Evolutionary conservation across 2,888 invertebrate genomes (phyloP), one percentile per base, ranked within the genome.

Genomic region (Drosophila formosana): DNA sequence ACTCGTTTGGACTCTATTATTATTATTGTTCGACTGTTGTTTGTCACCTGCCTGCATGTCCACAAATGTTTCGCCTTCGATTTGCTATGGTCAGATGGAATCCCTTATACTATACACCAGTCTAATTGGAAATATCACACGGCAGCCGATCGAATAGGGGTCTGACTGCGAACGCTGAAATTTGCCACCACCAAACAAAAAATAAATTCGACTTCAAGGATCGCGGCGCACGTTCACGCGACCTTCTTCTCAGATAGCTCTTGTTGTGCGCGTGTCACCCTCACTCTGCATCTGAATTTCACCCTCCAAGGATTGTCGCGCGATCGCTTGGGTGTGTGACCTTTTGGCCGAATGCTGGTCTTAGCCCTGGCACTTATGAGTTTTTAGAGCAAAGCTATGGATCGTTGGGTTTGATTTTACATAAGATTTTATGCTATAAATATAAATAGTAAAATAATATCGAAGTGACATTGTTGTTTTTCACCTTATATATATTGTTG

Each of bases 321-420:
- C 41, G 60, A 23, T 57, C 25, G 32, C 53, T 65, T 64, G 69
- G 57, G 68, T 64, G 79, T 68, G 75, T 63, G 88, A 88, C 89
- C 89, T 88, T 88, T 88, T 89, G 88, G 89, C 66, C 53, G 77
- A 67, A 89, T 88, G 88, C 88, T 88, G 88, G 88, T 88, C 80
- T 49, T 57, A 25, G 72, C 34, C 57, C 11, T 53, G 47, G 23
- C 53, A 85, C 74, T 79, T 56, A 57, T 2, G 9, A 34, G 32
- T 5, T 68, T 72, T 52, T 46, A 34, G 53, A 45, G 47, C 7
- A 28, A 63, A 69, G 67, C 67, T 70, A 65, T 76, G 76, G 61
- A n/a, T 69, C 63, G 63, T 50, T 82, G 49, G 28, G 47, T 47
- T 18, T 9, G 34, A 37, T 56, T 63, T 46, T 13, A 37, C 25